Percentiles rank a stretch among this genome's conserved stretches.
phyloP scores from a whole-genome alignment of 2,888 invertebrate species.

The Cylindroiulus punctatus region DNA sequence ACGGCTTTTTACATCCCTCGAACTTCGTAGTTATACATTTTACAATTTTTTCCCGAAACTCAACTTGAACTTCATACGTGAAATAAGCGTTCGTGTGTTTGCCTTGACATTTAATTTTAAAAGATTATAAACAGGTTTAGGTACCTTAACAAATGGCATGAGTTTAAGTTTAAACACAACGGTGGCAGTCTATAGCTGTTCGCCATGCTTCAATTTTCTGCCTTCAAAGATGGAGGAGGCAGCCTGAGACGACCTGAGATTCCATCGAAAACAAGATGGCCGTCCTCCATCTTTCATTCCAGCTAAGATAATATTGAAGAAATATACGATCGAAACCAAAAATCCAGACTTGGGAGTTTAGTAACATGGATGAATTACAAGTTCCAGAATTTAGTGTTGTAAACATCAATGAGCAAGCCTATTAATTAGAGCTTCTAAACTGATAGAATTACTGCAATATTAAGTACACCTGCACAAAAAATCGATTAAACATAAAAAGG shows the following conservation, averaged over 20 bases:
- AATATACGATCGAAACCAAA: too few relatives aligned
- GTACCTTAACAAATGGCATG: conserved; percentile 29
- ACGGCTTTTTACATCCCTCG: not conserved
- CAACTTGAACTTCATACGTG: conserved; percentile 38
- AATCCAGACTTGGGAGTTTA: not conserved
- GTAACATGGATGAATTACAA: not conserved
- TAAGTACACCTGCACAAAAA: not conserved
- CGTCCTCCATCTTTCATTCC: conserved; percentile 16
- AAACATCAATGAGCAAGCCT: not conserved
- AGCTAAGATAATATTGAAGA: too few relatives aligned
- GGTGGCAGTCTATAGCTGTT: not conserved
- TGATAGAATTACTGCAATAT: not conserved
- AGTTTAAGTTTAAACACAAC: conserved; percentile 33
- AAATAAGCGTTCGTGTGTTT: conserved; percentile 19
- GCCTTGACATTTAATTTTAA: conserved; percentile 49
- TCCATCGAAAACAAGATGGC: not conserved
- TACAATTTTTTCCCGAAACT: conserved; percentile 33
- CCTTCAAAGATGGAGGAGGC: conserved; percentile 19
- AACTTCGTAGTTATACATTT: conserved; percentile 17
- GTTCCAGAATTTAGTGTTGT: too few relatives aligned
- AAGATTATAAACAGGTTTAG: conserved; percentile 50
- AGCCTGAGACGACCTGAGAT: not conserved
- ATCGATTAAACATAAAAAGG: not conserved
- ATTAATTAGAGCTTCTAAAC: not conserved
- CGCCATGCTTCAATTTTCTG: not conserved